These are phyloP conservation scores for Natator depressus DNA, from an alignment of 2,113 vertebrate genomes.

Conservation along the genomic window DNA sequence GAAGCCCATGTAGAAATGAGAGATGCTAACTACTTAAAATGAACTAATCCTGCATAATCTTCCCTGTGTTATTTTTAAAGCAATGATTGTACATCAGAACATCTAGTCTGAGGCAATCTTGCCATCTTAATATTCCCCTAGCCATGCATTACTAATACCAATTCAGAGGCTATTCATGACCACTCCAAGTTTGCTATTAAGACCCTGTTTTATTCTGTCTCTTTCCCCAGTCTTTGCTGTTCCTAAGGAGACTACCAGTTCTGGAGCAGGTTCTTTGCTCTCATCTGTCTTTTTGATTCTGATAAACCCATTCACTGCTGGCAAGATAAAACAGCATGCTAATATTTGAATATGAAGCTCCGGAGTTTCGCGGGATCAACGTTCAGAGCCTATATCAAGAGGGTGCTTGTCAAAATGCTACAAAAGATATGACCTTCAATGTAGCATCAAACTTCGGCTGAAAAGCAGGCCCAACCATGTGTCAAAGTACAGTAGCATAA, in stretches of 20 bases:
- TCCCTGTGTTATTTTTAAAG: not conserved
- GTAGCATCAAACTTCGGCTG: conserved; percentile 28
- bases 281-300: not conserved
- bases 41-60: not conserved
- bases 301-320: not conserved
- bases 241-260: not conserved
- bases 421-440: conserved; percentile 46
- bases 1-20: not conserved
- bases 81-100: not conserved
- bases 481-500: conserved; percentile 64
- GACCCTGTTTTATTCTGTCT: not conserved
- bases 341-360: not conserved
- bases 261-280: not conserved
- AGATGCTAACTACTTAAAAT: not conserved
- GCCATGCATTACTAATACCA: not conserved
- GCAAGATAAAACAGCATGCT: not conserved
- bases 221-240: not conserved
- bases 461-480: conserved; percentile 20
- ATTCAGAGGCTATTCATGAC: not conserved
- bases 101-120: not conserved
- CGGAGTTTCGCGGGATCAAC: not conserved
- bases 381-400: not conserved
- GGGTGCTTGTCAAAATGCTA: not conserved
- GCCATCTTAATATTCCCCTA: not conserved
- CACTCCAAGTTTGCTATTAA: not conserved